Base-by-base conservation (phyloP, 1,140 invertebrate species). In the Drosophila jambulina region DNA sequence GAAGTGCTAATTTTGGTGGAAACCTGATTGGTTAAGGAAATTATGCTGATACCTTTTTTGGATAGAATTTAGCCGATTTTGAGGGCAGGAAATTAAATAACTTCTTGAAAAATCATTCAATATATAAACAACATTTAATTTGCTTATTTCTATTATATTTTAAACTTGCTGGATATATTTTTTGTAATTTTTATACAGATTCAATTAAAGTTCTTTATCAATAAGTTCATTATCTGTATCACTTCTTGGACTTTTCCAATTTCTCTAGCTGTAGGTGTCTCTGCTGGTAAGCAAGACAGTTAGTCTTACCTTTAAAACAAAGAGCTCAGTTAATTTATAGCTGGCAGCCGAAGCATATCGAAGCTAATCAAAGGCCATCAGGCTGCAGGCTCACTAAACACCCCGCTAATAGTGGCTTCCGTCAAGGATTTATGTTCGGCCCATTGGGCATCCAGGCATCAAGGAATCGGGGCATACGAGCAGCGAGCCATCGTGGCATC, bases 281-380 rank as follows among this genome's bases (percentile, higher is more conserved):
- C 2, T 43, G 10, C 12, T 7, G 25, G 8, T 62, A 5, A 36
- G 36, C 21, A 13, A 3, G 43, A 21, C 7, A 12, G 32, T 34
- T 4, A 13, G 7, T 29, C 65, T 27, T 59, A 51, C 67, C 67
- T 71, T 27, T 27, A 27, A 49, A 49, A 72, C 40, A 68, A 69
- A 60, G 29, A 51, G 34, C 36, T 19, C 23, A 21, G 27, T 23
- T 60, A 85, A 87, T 77, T 61, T 87, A 82, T 82, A 78, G 70
- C 64, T 58, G 19, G 49, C 70, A 51, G 56, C 43, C 45, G 45
- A 13, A 40, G 60, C 76, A 63, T 72, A 78, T 72, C 53, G 34
- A 32, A 57, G 43, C 68, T 86, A 88, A 87, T 87, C 83, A 88
- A 87, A 70, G 84, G 67, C 69, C 80, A 86, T 87, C 83, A 87